A percentile compares a stretch with the other conserved stretches of the same genome.
Conservation (phyloP, 2,113 vertebrate genomes). For the Carassius carassius region DNA sequence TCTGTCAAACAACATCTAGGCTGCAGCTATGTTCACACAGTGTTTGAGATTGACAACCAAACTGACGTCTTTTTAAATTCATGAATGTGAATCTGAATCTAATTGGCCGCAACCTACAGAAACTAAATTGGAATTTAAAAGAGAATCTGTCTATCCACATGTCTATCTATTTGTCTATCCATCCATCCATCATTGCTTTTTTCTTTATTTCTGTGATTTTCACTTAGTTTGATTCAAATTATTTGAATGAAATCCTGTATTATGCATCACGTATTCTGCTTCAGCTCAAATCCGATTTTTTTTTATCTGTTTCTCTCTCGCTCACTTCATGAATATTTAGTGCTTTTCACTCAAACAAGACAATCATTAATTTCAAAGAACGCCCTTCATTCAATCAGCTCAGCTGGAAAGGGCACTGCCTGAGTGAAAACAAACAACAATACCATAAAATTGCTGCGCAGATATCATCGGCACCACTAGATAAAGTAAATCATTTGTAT, state of each 20-base stretch:
- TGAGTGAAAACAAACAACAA: slow-evolving; percentile 50
- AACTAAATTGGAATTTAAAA: not conserved
- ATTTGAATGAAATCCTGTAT: too few species aligned
- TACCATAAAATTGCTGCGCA: slow-evolving; percentile 16
- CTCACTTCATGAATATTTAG: slow-evolving; percentile 49
- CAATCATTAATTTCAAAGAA: slow-evolving; percentile 52
- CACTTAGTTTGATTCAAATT: too few species aligned
- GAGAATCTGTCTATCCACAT: not conserved
- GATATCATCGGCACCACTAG: not conserved
- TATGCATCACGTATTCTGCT: not conserved
- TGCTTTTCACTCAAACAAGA: slow-evolving; percentile 43
- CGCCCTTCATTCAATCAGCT: slow-evolving; percentile 44
- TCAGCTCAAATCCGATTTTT: not conserved
- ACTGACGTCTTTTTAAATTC: not conserved
- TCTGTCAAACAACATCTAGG: not conserved
- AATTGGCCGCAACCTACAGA: not conserved
- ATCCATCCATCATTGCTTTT: not conserved
- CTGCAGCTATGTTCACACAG: not conserved
- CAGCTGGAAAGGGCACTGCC: slow-evolving; percentile 49
- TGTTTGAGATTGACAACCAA: not conserved
- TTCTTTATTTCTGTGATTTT: not conserved
- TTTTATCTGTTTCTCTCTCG: slow-evolving; percentile 15
- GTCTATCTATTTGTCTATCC: not conserved
- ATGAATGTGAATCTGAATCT: not conserved
- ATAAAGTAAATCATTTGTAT: slow-evolving; percentile 37